Evolutionary conservation across 1,140 invertebrate species (phyloP).

Genomic region (Chironomus tepperi): DNA sequence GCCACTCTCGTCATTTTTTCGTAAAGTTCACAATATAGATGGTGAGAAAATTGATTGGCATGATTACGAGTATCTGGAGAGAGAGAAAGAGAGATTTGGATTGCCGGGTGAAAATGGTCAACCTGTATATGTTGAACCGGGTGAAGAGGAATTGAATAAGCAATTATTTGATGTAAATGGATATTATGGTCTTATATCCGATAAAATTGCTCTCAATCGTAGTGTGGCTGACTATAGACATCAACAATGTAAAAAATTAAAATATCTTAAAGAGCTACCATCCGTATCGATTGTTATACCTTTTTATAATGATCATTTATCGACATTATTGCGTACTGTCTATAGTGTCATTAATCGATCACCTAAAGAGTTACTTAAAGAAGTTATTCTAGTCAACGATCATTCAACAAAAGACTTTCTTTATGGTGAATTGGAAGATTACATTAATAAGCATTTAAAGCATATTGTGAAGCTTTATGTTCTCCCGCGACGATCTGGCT

Average conservation of each 20-base stretch:
- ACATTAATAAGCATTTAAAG: slow-evolving; percentile 58
- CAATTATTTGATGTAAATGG: slow-evolving; percentile 70
- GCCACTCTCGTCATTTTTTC: not conserved
- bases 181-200: slow-evolving; percentile 81
- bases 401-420: slow-evolving; percentile 69
- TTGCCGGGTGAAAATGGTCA: slow-evolving; percentile 62
- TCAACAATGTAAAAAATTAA: slow-evolving; percentile 56
- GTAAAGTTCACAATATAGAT: not conserved
- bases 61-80: slow-evolving; percentile 61
- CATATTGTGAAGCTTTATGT: slow-evolving; percentile 72
- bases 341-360: slow-evolving; percentile 76
- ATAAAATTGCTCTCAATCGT: slow-evolving; percentile 78
- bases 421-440: slow-evolving; percentile 65
- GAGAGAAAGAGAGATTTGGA: slow-evolving; percentile 57
- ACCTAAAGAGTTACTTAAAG: slow-evolving; percentile 70
- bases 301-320: slow-evolving; percentile 90
- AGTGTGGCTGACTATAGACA: slow-evolving; percentile 75
- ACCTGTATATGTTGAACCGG: slow-evolving; percentile 48
- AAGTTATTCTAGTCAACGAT: slow-evolving; percentile 91
- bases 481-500: slow-evolving; percentile 62
- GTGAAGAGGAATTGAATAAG: slow-evolving; percentile 53
- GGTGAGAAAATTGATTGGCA: slow-evolving; percentile 73
- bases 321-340: slow-evolving; percentile 75
- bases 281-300: slow-evolving; percentile 82
- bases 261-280: slow-evolving; percentile 66